Conservation (phyloP, 2,797 vertebrate genomes). For the Aselliscus stoliczkanus region DNA sequence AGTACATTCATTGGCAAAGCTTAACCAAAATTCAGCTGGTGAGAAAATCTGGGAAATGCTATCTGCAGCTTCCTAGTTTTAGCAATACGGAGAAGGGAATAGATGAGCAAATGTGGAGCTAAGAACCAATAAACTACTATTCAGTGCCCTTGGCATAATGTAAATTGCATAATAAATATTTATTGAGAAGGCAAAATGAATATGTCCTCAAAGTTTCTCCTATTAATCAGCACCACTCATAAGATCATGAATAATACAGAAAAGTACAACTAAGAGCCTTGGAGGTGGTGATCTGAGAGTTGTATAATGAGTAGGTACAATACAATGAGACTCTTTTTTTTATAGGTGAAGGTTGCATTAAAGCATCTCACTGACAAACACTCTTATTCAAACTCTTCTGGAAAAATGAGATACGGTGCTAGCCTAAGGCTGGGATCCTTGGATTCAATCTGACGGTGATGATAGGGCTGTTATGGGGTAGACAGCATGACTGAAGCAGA, state of each 20-base stretch:
- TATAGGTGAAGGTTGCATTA: neutral
- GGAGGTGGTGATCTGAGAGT: neutral
- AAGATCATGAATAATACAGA: neutral
- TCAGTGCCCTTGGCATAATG: neutral
- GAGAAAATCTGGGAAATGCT: neutral
- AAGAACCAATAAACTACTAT: conserved; percentile 34
- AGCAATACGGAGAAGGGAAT: neutral
- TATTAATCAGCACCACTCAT: neutral
- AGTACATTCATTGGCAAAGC: neutral
- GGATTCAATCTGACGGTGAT: neutral
- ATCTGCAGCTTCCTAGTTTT: neutral
- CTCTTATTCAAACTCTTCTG: neutral
- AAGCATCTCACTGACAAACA: neutral
- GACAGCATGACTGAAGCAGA: neutral
- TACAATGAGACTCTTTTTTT: neutral
- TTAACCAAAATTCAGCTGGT: neutral
- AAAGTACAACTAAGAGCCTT: neutral
- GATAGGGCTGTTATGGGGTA: neutral
- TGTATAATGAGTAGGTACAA: neutral
- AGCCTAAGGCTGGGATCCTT: neutral
- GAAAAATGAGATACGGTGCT: neutral
- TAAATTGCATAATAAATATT: conserved; percentile 45
- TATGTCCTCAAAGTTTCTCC: conserved; percentile 19
- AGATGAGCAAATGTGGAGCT: neutral
- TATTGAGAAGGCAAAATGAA: conserved; percentile 36